Conservation (phyloP, 1,140 invertebrate species). For the Phthorimaea operculella region DNA sequence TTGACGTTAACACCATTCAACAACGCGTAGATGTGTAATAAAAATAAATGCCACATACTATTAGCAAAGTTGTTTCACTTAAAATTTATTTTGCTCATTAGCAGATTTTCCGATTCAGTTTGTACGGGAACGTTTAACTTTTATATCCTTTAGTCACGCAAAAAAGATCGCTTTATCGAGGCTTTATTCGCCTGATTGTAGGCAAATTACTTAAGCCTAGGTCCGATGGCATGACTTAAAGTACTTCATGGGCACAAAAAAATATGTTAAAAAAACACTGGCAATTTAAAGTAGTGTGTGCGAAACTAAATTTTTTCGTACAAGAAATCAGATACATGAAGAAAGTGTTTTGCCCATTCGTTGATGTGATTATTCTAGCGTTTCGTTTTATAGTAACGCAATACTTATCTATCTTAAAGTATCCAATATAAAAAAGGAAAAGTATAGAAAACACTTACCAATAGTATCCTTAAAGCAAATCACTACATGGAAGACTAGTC, state of each 20-base stretch:
- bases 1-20: too few relatives aligned
- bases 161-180: slow-evolving; percentile 2
- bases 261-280: not conserved
- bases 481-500: slow-evolving; percentile 64
- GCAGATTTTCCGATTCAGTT: not conserved
- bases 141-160: slow-evolving; percentile 4
- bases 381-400: too few relatives aligned
- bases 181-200: not conserved
- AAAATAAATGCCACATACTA: too few relatives aligned
- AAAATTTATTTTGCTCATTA: slow-evolving; percentile 1
- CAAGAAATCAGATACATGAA: too few relatives aligned
- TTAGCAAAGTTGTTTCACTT: too few relatives aligned
- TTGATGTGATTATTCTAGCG: too few relatives aligned
- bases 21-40: too few relatives aligned
- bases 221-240: not conserved
- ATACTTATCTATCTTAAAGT: too few relatives aligned
- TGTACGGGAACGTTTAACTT: not conserved
- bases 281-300: too few relatives aligned
- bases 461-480: slow-evolving; percentile 63
- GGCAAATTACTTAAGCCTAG: not conserved
- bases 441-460: slow-evolving; percentile 34
- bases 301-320: too few relatives aligned
- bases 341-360: too few relatives aligned
- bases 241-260: not conserved
- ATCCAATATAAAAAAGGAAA: not conserved